Evolutionary conservation across 2,797 vertebrate genomes (phyloP).

Genomic region (Trematomus bernacchii): DNA sequence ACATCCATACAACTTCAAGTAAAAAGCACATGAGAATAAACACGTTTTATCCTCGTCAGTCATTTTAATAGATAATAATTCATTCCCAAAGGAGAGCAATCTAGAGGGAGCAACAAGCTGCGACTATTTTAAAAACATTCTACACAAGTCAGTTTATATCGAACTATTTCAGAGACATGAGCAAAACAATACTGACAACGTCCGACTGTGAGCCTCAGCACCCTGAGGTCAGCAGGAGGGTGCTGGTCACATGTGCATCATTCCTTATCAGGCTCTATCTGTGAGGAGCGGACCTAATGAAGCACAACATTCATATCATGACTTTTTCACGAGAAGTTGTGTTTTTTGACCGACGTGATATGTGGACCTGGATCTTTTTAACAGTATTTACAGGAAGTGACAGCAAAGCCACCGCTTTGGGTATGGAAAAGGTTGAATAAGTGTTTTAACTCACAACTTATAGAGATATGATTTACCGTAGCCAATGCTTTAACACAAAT

Average conservation of each 20-base stretch:
- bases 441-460: slow-evolving; percentile 10
- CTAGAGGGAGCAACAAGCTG: slow-evolving; percentile 40
- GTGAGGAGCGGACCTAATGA: neutral
- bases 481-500: neutral
- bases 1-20: neutral
- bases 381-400: slow-evolving; percentile 6
- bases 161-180: neutral
- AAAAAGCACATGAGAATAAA: neutral
- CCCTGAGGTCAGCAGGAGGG: neutral
- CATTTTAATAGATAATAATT: neutral
- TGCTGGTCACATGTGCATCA: neutral
- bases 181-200: neutral
- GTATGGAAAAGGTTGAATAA: neutral
- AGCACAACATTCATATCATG: neutral
- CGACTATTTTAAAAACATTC: neutral
- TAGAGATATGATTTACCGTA: slow-evolving; percentile 16
- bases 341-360: neutral
- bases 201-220: neutral
- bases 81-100: neutral
- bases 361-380: neutral
- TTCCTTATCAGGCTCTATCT: neutral
- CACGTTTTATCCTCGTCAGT: neutral
- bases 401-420: neutral
- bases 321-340: neutral
- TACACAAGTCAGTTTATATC: neutral